Base-by-base conservation (phyloP, 92 coral and sea anemone genomes). In the Porites divaricata region DNA sequence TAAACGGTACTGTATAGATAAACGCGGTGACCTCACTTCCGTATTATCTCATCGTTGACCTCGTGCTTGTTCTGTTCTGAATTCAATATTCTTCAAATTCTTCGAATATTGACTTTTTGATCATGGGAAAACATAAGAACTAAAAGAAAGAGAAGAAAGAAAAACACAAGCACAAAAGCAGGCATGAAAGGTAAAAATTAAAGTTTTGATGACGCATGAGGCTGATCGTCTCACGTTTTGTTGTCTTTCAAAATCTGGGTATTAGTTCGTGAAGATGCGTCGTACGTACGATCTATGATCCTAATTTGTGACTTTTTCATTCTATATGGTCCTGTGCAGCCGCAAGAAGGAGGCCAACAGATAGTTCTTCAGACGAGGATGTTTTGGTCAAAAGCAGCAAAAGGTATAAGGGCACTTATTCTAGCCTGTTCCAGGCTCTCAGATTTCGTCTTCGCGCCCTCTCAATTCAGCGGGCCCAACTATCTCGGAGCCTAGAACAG, bases 111-210 rank as follows among this genome's bases (percentile, higher is more conserved):
- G 2, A 61, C 65, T n/a, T 61, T 61, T 61, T 61, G 65, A 61
- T 61, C 65, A 61, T 4, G 65, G 65, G 65, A 61, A 61, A 61
- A n/a, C 16, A 61, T 61, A 1, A 61, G 65, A 61, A 61, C 2
- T 1, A 61, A n/a, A 61, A 61, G 65, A 61, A 61, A 61, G 65
- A 61, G 20, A 61, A 61, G 65, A 61, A 61, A 61, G 65, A 4
- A 61, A 61, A 61, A n/a, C 65, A 61, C 65, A 61, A 61, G 65
- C 65, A 61, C 65, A 61, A 61, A 61, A 61, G 65, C 65, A 61
- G 65, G 65, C 65, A 61, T n/a, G 65, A 61, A 61, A 61, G 65
- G 65, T 61, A 61, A 61, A n/a, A 14, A 1, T 14, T n/a, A 61
- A n/a, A 61, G 15, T n/a, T 61, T 13, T 61, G 65, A 13, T 61